phyloP scores from a whole-genome alignment of 1,140 invertebrate species.

The Dendrolimus punctatus region DNA sequence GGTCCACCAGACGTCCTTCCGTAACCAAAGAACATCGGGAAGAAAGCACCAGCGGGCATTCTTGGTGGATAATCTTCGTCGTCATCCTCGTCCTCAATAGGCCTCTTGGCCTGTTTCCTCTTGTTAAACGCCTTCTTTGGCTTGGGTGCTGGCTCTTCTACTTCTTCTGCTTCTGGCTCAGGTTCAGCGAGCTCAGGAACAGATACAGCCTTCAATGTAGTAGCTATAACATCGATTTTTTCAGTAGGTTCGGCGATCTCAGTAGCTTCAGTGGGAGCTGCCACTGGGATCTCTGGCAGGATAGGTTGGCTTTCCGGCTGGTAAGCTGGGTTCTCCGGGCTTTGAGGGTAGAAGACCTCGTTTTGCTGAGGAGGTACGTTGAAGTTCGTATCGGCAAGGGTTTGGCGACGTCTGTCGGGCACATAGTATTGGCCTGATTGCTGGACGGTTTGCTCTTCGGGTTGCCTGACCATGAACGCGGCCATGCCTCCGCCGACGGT shows the following conservation, averaged over 20 bases:
- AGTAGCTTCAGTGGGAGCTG: conserved; percentile 23
- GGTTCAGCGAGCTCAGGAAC: conserved; percentile 38
- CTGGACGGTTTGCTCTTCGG: conserved; percentile 29
- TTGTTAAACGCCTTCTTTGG: conserved; percentile 43
- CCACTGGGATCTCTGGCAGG: conserved; percentile 21
- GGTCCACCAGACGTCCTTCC: conserved; percentile 50
- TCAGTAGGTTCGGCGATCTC: conserved; percentile 42
- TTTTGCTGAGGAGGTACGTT: conserved; percentile 43
- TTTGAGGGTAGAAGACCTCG: conserved; percentile 47
- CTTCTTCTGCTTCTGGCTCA: conserved; percentile 46
- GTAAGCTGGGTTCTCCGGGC: conserved; percentile 19
- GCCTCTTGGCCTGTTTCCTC: conserved; percentile 52
- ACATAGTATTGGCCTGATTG: conserved; percentile 50
- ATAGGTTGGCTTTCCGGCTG: no score
- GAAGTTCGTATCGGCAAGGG: conserved; percentile 30
- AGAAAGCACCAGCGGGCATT: conserved; percentile 70
- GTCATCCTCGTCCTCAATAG: conserved; percentile 61
- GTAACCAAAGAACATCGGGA: conserved; percentile 75
- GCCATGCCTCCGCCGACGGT: conserved; percentile 46
- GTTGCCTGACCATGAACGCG: conserved; percentile 51
- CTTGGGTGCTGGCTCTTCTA: conserved; percentile 25
- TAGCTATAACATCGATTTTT: conserved; percentile 31
- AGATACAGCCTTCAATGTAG: conserved; percentile 31
- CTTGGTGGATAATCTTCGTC: conserved; percentile 38
- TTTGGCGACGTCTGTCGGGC: conserved; percentile 51